Conservation (phyloP, 53 echinoderm and acorn worm species). For the Antedon mediterranea region DNA sequence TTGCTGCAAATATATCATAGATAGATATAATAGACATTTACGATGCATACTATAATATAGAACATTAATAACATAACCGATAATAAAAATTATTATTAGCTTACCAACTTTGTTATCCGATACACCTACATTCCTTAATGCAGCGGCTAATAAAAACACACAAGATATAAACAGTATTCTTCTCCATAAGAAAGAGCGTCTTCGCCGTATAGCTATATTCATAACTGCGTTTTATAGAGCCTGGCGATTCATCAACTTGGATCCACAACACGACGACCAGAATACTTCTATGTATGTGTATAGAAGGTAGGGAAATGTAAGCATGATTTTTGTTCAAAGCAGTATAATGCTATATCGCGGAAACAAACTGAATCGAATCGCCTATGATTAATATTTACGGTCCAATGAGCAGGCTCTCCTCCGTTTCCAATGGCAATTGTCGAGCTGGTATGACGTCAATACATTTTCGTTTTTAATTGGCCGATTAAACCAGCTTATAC, state of each 20-base stretch:
- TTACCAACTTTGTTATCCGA: background rate
- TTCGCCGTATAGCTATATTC: background rate
- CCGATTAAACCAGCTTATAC: background rate
- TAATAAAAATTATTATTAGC: background rate
- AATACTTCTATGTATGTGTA: background rate
- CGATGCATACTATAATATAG: no score
- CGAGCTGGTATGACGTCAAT: background rate
- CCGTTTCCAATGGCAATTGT: background rate
- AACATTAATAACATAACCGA: no score
- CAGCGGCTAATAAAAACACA: constrained; percentile 22
- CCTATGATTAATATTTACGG: background rate
- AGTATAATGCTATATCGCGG: background rate
- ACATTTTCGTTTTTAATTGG: background rate
- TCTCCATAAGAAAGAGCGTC: constrained; percentile 26
- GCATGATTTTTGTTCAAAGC: background rate
- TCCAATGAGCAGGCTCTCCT: background rate
- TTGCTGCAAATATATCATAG: no score
- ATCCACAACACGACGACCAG: background rate
- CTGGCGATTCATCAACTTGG: background rate
- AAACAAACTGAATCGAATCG: background rate
- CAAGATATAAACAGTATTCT: constrained; percentile 30
- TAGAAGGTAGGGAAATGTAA: background rate
- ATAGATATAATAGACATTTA: no score
- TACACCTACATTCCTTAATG: constrained; percentile 13
- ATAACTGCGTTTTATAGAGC: background rate